Conservation (phyloP, 2,113 vertebrate genomes). For the Holacanthus passer region DNA sequence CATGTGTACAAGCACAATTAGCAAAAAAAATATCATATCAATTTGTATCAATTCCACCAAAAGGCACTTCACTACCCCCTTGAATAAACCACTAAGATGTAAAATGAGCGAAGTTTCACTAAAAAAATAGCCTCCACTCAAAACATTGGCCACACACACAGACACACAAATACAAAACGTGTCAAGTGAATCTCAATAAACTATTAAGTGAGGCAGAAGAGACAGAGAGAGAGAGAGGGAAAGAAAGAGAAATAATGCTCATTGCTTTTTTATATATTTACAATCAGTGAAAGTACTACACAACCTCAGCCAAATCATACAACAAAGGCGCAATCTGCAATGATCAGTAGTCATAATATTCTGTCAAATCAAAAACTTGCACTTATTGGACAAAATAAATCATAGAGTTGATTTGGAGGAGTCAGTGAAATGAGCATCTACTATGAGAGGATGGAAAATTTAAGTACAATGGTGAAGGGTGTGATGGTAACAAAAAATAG, state of each 20-base stretch:
- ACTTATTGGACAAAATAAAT: constrained; percentile 36
- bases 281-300: constrained; percentile 58
- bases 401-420: constrained; percentile 4
- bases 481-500: constrained; percentile 35
- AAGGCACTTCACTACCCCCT: constrained; percentile 72
- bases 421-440: constrained; percentile 19
- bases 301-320: constrained; percentile 29
- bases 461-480: constrained; percentile 25
- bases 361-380: constrained; percentile 39
- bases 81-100: constrained; percentile 25
- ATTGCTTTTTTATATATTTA: constrained; percentile 65
- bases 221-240: constrained; percentile 6
- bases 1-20: constrained; percentile 40
- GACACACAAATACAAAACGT: constrained; percentile 39
- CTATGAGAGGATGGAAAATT: constrained; percentile 8
- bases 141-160: constrained; percentile 53
- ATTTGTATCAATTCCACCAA: constrained; percentile 41
- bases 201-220: constrained; percentile 31
- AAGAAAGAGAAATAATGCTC: constrained; percentile 29
- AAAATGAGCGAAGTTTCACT: constrained; percentile 42
- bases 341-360: constrained; percentile 74
- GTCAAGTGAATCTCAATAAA: constrained; percentile 46
- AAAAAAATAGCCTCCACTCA: constrained; percentile 48
- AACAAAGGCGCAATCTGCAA: constrained; percentile 46
- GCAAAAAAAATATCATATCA: too few relatives aligned